Evolutionary conservation across 2,113 vertebrate species (phyloP), one percentile per base, ranked within the genome.

Genomic region (Phocoena phocoena): DNA sequence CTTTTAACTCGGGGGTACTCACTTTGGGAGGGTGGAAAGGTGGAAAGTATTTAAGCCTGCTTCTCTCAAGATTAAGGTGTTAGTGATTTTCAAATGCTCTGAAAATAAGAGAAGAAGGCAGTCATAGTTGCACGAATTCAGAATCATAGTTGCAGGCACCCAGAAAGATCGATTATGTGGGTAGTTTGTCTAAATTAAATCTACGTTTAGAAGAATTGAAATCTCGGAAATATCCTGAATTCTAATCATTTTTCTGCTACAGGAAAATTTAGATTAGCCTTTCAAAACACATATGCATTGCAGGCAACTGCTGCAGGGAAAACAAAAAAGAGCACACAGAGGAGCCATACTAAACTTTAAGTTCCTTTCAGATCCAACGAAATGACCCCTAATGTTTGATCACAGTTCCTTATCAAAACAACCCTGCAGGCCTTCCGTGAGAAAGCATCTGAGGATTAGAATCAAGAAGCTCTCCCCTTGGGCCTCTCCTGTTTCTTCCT

Each of bases 101-200:
- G 50, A 84, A 83, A 94, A 95, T 74, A 80, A 86, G 67, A 88
- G 73, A 74, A 93, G 81, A 85, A 88, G 60, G 76, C 76, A 63
- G 81, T 88, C 38, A 0, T 85, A 68, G 91, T 88, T 91, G 77
- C 55, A 38, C 67, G 65, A 74, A 50, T 93, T 84, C 80, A 77
- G 76, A 97, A 74, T 77, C 74, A 21, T 21, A 77, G 47, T n/a
- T 77, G 47, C 15, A 41, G 73, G 55, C 62, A 65, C 67, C 80
- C 55, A 36, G 79, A 71, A 91, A 79, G 68, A 85, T 20, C 92
- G 80, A 86, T 86, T 38, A 79, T 63, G 68, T 12, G 17, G 31
- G 28, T 76, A 67, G 83, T 95, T 97, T 93, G 96, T 95, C 96
- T 97, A 92, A 96, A 97, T 97, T 86, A 97, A 94, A 93, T 92